A percentile compares a stretch with the other conserved stretches of the same genome.
Evolutionary conservation across 2,888 invertebrate species (phyloP).

Genomic region (Thelaira solivaga): DNA sequence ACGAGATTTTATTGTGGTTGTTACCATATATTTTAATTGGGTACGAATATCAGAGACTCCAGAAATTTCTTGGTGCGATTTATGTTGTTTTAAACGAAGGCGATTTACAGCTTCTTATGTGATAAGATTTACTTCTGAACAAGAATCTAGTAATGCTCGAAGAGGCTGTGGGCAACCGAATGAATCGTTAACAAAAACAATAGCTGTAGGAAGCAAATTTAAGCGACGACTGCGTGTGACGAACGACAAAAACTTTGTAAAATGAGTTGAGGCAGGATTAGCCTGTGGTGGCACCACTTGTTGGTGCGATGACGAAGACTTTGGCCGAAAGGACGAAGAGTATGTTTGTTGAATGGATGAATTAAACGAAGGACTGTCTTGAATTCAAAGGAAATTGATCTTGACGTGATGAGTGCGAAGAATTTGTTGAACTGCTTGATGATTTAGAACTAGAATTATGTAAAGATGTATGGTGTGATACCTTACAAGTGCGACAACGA

Average conservation of each 20-base stretch:
- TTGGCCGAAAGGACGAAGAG: neutral
- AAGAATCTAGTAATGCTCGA: conserved; percentile 10
- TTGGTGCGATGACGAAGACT: neutral
- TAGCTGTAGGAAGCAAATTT: conserved; percentile 5
- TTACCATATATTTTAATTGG: neutral
- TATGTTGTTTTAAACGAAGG: neutral
- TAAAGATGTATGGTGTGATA: neutral
- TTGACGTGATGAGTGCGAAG: neutral
- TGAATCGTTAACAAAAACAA: conserved; percentile 30
- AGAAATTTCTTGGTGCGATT: neutral
- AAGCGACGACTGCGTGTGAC: neutral
- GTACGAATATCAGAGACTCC: neutral
- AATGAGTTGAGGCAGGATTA: neutral
- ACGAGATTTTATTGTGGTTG: neutral
- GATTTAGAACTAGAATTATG: neutral
- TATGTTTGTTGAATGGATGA: neutral
- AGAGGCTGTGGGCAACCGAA: conserved; percentile 19
- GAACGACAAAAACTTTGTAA: neutral
- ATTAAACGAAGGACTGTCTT: neutral
- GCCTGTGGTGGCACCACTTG: neutral
- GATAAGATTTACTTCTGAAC: neutral
- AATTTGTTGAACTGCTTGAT: neutral
- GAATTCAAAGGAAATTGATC: neutral
- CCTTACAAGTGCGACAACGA: neutral
- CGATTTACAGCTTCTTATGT: neutral